Conservation (phyloP, 2,113 vertebrate species). For the Hypomesus transpacificus region DNA sequence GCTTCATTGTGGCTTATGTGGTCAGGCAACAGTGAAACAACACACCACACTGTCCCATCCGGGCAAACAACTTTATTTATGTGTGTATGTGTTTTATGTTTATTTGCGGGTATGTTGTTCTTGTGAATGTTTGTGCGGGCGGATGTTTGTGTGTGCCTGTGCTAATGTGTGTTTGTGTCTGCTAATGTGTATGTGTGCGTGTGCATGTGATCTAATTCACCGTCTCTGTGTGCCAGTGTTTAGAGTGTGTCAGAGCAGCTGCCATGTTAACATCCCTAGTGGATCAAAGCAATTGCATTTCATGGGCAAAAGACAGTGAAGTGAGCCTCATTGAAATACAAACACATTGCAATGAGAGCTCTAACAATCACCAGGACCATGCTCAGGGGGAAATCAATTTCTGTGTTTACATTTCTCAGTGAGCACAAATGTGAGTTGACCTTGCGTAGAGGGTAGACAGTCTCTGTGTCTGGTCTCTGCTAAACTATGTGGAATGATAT, state of each 20-base stretch:
- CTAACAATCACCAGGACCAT: conserved; percentile 38
- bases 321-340: conserved; percentile 48
- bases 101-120: background rate
- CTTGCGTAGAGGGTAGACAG: conserved; percentile 19
- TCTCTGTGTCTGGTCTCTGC: background rate
- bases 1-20: too few relatives aligned
- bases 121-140: background rate
- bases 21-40: background rate
- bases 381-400: conserved; percentile 56
- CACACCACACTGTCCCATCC: background rate
- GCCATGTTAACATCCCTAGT: conserved; percentile 43
- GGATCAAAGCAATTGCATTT: conserved; percentile 58
- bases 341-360: conserved; percentile 48
- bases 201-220: conserved; percentile 30
- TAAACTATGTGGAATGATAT: conserved; percentile 20
- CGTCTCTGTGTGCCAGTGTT: conserved; percentile 21
- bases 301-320: conserved; percentile 52
- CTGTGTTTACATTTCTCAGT: conserved; percentile 27
- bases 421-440: conserved; percentile 15
- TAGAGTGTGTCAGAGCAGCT: conserved; percentile 19
- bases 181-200: background rate
- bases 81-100: background rate
- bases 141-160: background rate
- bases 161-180: background rate
- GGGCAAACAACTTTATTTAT: background rate